These are phyloP conservation scores for Sebastes alutus DNA, from an alignment of 2,797 vertebrate species.

Conservation along the genomic window DNA sequence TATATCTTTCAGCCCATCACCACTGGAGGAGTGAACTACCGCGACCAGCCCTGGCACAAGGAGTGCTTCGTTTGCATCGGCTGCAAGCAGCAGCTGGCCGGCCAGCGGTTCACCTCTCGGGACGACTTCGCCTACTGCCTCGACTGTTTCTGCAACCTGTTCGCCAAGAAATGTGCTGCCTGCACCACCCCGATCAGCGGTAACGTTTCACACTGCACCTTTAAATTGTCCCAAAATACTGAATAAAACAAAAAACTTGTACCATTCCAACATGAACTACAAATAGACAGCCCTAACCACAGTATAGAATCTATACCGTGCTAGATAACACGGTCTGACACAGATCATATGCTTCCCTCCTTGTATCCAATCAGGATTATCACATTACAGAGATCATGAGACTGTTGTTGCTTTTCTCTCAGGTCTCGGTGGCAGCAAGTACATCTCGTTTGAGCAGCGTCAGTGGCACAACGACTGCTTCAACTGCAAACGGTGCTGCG, in stretches of 20 bases:
- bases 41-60: constrained; percentile 94
- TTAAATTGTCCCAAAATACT: background rate
- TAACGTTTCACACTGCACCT: background rate
- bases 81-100: constrained; percentile 91
- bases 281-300: background rate
- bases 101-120: constrained; percentile 92
- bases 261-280: background rate
- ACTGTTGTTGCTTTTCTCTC: constrained; percentile 20
- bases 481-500: constrained; percentile 92
- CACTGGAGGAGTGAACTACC: constrained; percentile 91
- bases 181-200: constrained; percentile 93
- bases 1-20: constrained; percentile 87
- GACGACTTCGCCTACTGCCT: constrained; percentile 93
- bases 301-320: background rate
- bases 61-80: constrained; percentile 93
- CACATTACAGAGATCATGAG: constrained; percentile 55
- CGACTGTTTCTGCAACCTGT: constrained; percentile 93
- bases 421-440: constrained; percentile 95
- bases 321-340: background rate
- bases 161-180: constrained; percentile 92
- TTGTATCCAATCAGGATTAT: constrained; percentile 47
- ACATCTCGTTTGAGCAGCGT: constrained; percentile 96
- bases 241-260: background rate
- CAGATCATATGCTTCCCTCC: constrained; percentile 22
- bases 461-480: constrained; percentile 98